Evolutionary conservation across 1,140 invertebrate species (phyloP), one percentile per base, ranked within the genome.

Genomic region (Drosophila takahashii): DNA sequence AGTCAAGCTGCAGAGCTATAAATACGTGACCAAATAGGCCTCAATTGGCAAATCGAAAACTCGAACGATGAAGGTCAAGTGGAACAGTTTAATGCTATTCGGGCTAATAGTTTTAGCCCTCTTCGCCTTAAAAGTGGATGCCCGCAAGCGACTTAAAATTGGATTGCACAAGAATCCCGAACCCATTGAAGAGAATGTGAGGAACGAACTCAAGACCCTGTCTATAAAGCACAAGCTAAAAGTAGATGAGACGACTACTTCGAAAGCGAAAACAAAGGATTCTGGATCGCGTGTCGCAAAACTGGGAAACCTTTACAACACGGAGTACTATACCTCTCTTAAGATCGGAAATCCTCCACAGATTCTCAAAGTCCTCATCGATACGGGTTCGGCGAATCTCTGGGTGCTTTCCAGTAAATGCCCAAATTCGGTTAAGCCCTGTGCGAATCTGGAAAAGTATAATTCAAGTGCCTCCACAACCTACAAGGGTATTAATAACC

Each of bases 401-500:
- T 99, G 99, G 99, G 95, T 99, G 59, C 98, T 98, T 8, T 99
- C 98, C 0, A 98, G 98, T 92, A 95, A 98, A 90, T 99, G 98
- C 11, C 97, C 90, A 98, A 98, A 91, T 4, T 42, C 57, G 0
- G 37, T 42, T 0, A 56, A 98, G 78, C 98, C 98, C 59, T 99
- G 98, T 92, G 13, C 44, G 16, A 52, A 37, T 4, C 98, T 99
- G 93, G 96, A 97, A 73, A 98, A 98, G 93, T 99, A 99, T 93
- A 95, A 99, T 93, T 95, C 95, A 64, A 93, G 87, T 34, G 96
- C 96, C 90, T 99, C 98, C 0, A 94, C 92, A 0, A 96, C 96
- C 0, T 99, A 99, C 93, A 92, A 93, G 76, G 91, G 93, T 57
- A 99, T 99, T 94, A 98, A 98, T 57, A 98, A 97, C 0, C 91